Evolutionary conservation across 2,113 vertebrate genomes (phyloP), one percentile per base, ranked within the genome.

Genomic region (Crotalus tigris): DNA sequence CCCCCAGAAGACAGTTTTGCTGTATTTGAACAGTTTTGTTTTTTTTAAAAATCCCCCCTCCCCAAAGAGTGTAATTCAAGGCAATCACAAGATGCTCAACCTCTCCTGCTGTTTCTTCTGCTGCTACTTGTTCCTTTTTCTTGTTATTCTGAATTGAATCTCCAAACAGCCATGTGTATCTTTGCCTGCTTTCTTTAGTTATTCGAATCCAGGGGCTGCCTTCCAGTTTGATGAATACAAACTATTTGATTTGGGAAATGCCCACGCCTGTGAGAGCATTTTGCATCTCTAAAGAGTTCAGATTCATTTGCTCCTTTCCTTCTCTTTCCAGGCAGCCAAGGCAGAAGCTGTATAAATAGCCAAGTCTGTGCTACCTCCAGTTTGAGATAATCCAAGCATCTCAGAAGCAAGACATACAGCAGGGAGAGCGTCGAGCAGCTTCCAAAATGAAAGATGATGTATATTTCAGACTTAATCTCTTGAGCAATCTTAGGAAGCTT

Each of bases 61-160:
- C 96, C 96, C 49, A 94, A 97, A 96, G 97, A 97, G 81, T 75
- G 93, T 96, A 57, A 94, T 94, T 97, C 96, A 95, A 96, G 96
- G 96, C 94, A 95, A 95, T 95, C 96, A 94, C 44, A 58, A 95
- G 95, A 96, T 95, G 95, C 95, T 95, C 95, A 89, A 51, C 29
- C n/a, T 93, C 94, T 93, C 95, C 95, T 94, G 96, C 95, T 95
- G 95, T 93, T 92, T 94, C 91, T 94, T 94, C 85, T 55, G 12
- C 92, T 90, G 89, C 53, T 69, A 19, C 26, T 85, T 93, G 24
- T 93, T 88, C 88, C 88, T 53, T 58, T 69, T 88, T 39, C 85
- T 90, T 61, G 54, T 93, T 94, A 93, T 94, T 95, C 88, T 92
- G 94, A 88, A 81, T 46, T 93, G 90, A 54, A 93, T 96, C 91